Evolutionary conservation across 2,797 vertebrate genomes (phyloP).

Genomic region (Anabas testudineus): DNA sequence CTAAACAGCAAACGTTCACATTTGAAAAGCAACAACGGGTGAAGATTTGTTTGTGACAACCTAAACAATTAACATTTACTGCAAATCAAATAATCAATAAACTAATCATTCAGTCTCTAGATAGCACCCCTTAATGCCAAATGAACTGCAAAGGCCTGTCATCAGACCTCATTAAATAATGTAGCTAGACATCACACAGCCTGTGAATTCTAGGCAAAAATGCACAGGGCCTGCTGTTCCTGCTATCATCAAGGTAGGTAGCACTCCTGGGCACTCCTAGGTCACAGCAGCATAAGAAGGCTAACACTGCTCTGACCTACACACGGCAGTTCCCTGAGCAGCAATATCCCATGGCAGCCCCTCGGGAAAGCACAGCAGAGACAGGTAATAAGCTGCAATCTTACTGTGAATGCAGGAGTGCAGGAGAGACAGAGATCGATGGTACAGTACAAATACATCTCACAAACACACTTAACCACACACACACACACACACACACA

Average conservation of each 20-base stretch:
- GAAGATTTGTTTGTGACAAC: no score
- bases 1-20: not conserved
- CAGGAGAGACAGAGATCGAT: slow-evolving; percentile 68
- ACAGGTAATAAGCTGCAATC: slow-evolving; percentile 75
- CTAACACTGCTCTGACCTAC: slow-evolving; percentile 49
- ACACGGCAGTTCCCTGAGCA: slow-evolving; percentile 56
- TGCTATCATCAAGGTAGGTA: not conserved
- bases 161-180: not conserved
- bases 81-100: not conserved
- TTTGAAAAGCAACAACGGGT: not conserved
- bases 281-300: slow-evolving; percentile 13
- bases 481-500: slow-evolving; percentile 26
- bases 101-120: not conserved
- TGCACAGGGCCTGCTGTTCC: no score
- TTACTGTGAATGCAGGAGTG: slow-evolving; percentile 60
- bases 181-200: no score
- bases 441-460: slow-evolving; percentile 58
- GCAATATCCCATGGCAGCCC: slow-evolving; percentile 56
- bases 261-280: slow-evolving; percentile 10
- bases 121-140: not conserved
- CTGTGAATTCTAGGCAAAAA: no score
- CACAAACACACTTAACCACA: slow-evolving; percentile 34
- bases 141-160: not conserved
- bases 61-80: not conserved
- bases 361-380: slow-evolving; percentile 50